phyloP scores from a whole-genome alignment of 2,113 vertebrate species.

The Lepus timidus region DNA sequence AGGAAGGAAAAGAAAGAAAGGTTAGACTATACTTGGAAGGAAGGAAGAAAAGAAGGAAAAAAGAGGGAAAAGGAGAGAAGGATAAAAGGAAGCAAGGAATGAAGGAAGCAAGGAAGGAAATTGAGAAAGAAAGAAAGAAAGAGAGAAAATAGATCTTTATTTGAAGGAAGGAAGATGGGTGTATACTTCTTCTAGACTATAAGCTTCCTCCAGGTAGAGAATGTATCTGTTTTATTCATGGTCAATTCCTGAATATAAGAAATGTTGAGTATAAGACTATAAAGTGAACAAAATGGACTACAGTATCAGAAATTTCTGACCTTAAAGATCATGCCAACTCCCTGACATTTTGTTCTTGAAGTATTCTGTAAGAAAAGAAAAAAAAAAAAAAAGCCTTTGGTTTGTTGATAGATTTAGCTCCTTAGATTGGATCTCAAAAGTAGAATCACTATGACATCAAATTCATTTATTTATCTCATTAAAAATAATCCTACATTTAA shows the following conservation, averaged over 20 bases:
- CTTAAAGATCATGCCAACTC: neutral
- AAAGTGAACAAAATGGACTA: neutral
- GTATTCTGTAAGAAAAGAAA: neutral
- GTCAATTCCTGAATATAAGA: neutral
- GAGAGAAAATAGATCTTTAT: too few relatives aligned
- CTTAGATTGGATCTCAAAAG: neutral
- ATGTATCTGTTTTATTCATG: neutral
- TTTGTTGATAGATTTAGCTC: neutral
- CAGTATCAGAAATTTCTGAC: constrained; percentile 18
- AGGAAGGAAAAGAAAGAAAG: neutral
- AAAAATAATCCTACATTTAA: constrained; percentile 20
- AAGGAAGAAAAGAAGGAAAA: too few relatives aligned
- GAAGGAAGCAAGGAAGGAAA: too few relatives aligned
- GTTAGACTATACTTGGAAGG: too few relatives aligned
- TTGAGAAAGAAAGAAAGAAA: too few relatives aligned
- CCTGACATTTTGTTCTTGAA: neutral
- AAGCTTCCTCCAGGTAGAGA: neutral
- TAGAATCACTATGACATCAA: neutral
- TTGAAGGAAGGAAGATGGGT: too few relatives aligned
- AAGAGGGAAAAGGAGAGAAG: too few relatives aligned
- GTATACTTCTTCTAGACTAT: neutral
- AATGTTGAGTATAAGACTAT: neutral
- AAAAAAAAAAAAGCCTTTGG: neutral
- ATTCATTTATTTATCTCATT: neutral
- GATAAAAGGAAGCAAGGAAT: too few relatives aligned